phyloP scores from a whole-genome alignment of 1,140 invertebrate genomes.

The Dendrolimus punctatus region DNA sequence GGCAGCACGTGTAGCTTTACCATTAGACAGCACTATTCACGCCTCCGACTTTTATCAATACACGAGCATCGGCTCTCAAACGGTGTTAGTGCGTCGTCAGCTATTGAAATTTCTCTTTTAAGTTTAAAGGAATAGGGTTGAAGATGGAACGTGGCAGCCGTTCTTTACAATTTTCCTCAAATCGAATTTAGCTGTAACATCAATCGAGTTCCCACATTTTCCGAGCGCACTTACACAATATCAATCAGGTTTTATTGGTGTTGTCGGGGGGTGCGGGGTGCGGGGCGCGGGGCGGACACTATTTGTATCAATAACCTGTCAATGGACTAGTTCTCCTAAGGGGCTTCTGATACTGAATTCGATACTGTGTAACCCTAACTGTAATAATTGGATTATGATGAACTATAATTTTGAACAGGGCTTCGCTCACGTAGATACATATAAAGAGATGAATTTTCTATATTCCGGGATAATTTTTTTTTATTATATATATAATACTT shows the following conservation, averaged over 20 bases:
- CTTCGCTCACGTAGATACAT: too few species aligned
- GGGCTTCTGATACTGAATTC: conserved; percentile 31
- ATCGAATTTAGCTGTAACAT: conserved; percentile 69
- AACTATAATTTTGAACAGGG: conserved; percentile 19
- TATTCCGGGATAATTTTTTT: too few species aligned
- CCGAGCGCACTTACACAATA: conserved; percentile 70
- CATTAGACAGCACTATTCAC: conserved; percentile 63
- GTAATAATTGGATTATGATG: conserved; percentile 56
- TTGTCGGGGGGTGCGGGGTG: conserved; percentile 40
- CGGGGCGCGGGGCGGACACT: conserved; percentile 26
- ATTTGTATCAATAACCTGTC: conserved; percentile 72
- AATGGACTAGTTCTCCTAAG: conserved; percentile 49
- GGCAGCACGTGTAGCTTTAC: conserved; percentile 33
- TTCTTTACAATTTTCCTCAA: conserved; percentile 69
- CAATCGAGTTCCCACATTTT: conserved; percentile 71
- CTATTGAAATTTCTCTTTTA: too few species aligned
- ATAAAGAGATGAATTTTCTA: too few species aligned
- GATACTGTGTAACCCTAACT: conserved; percentile 29
- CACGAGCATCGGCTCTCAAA: conserved; percentile 22
- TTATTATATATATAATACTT: too few species aligned
- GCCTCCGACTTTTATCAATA: conserved; percentile 59
- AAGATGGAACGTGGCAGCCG: conserved; percentile 18
- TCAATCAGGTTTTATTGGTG: conserved; percentile 72
- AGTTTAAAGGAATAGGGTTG: conserved; percentile 11
- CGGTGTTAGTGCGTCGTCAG: conserved; percentile 9